A percentile compares a stretch with the other conserved stretches of the same genome.
Conservation (phyloP, 2,797 vertebrate species). For the Mustela erminea region DNA sequence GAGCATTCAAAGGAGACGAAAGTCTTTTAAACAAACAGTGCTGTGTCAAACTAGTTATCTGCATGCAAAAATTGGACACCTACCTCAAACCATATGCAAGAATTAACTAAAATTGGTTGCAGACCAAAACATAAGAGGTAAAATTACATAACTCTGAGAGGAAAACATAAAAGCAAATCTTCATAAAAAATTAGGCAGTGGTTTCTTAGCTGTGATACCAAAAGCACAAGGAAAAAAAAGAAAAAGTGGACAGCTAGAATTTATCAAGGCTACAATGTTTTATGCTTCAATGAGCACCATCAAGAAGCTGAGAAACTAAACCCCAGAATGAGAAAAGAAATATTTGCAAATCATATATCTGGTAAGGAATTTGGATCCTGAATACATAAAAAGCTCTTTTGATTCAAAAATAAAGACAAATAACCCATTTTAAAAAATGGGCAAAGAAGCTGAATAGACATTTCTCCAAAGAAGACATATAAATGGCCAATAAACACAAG, state of each 20-base stretch:
- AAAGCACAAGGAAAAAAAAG: background rate
- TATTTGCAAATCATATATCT: background rate
- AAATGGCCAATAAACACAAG: background rate
- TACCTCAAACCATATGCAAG: background rate
- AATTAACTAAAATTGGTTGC: background rate
- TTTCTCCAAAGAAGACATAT: background rate
- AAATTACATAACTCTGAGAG: background rate
- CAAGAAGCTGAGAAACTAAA: constrained; percentile 8
- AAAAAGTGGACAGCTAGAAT: background rate
- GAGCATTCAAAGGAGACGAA: background rate
- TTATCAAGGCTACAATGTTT: background rate
- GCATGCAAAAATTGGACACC: background rate
- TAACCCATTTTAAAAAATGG: background rate
- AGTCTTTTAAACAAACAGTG: background rate
- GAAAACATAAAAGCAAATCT: background rate
- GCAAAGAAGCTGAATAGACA: background rate
- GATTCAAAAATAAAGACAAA: background rate
- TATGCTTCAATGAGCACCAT: background rate
- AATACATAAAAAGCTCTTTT: background rate
- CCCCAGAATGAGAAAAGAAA: background rate
- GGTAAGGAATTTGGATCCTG: background rate
- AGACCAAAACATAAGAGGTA: background rate
- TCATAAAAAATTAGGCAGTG: background rate
- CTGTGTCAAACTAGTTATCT: background rate
- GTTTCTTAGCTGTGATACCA: background rate